A percentile compares a stretch with the other conserved stretches of the same genome.
Conservation (phyloP, 2,113 vertebrate species). For the Pollachius pollachius region DNA sequence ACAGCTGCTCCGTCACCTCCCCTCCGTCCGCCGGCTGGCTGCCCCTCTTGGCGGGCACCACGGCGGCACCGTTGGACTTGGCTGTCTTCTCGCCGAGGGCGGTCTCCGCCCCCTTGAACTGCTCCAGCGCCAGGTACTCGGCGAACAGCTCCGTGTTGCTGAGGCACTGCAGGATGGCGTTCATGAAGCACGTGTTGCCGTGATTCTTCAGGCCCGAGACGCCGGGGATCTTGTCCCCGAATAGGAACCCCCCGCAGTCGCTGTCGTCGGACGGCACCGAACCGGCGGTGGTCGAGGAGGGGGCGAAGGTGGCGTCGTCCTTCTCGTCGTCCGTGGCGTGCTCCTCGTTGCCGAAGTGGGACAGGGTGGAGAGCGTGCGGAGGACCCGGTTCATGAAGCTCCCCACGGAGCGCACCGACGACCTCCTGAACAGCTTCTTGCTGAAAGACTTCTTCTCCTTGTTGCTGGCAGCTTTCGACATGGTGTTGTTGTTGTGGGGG, state of each 20-base stretch:
- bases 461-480: conserved; percentile 75
- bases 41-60: conserved; percentile 56
- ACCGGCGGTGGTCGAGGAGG: conserved; percentile 57
- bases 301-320: conserved; percentile 69
- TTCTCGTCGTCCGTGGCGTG: conserved; percentile 67
- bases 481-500: conserved; percentile 25
- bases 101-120: conserved; percentile 75
- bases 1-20: conserved; percentile 95
- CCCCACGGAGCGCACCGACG: conserved; percentile 84
- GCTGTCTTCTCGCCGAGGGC: conserved; percentile 36
- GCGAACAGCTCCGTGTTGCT: conserved; percentile 98
- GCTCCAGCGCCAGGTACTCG: conserved; percentile 90
- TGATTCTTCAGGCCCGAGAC: conserved; percentile 94
- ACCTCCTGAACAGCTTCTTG: conserved; percentile 83
- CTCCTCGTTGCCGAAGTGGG: conserved; percentile 81
- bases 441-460: conserved; percentile 89
- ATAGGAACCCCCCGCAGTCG: conserved; percentile 66
- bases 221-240: conserved; percentile 81
- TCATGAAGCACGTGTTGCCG: conserved; percentile 99
- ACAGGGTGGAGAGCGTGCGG: conserved; percentile 85
- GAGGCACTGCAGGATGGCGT: conserved; percentile 96
- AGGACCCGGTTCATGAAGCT: conserved; percentile 89
- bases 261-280: conserved; percentile 69
- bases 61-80: conserved; percentile 64
- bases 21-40: conserved; percentile 64